Base-by-base conservation (phyloP, 1,140 invertebrate genomes). In the Drosophila ironensis region DNA sequence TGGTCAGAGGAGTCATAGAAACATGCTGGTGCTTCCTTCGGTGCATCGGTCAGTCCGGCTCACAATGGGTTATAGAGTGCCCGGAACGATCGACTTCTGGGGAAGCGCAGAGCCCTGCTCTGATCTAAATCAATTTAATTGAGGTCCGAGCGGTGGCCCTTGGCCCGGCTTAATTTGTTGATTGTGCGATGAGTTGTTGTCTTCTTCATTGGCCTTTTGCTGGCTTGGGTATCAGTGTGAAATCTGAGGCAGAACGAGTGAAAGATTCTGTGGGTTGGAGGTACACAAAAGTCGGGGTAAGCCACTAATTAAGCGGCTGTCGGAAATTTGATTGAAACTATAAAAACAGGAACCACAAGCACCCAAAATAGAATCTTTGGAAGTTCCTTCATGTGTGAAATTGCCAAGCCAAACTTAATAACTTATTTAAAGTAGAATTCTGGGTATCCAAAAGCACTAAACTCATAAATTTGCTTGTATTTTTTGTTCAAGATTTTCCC, bases 101-200 rank as follows among this genome's bases (percentile, higher is more conserved):
- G 52, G 20, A 42, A 60, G 35, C 30, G 35, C 9, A 42, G 50
- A 60, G 56, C 41, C 52, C 44, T 44, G 48, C 77, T 68, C 51
- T 75, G 77, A 76, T 78, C 74, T 76, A 84, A 84, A 84, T 84
- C 78, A 84, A 84, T 84, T 84, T 84, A 84, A 84, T 84, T 84
- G 78, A 67, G 78, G 73, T 78, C 80, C 77, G 45, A 69, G 51
- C 53, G 24, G 33, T 57, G 64, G 47, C 57, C 57, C 63, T 71
- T 69, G 57, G 60, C 76, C 76, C 11, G 54, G 28, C 72, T 68
- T 75, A 75, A 81, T 76, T 77, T 75, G 67, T 81, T 56, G 46
- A 67, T 64, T 71, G 71, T 80, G 30, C 42, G 54, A 22, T 45
- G 50, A 60, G 56, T 28, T 56, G 46, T 27, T 37, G 28, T 42